A percentile compares a stretch with the other conserved stretches of the same genome.
These are phyloP conservation scores for Leistus spinibarbis DNA, from an alignment of 2,888 invertebrate genomes.

Conservation along the genomic window DNA sequence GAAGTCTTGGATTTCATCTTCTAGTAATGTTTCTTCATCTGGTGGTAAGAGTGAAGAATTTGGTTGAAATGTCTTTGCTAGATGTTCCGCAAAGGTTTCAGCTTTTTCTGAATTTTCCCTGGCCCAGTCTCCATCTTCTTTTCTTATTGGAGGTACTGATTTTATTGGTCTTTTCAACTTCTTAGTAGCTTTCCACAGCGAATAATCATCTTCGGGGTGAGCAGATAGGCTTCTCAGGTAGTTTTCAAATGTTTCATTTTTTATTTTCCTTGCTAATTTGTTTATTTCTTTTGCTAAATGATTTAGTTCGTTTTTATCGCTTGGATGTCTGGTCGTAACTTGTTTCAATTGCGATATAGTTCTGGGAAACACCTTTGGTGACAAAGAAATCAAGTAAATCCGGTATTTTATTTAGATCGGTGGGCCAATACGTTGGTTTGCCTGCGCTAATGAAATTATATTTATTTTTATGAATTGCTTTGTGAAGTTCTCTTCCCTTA, in stretches of 20 bases:
- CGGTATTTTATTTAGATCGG: slow-evolving; percentile 8
- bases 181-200: too few species aligned
- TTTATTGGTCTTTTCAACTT: too few species aligned
- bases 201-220: too few species aligned
- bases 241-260: neutral
- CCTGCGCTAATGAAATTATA: slow-evolving; percentile 20
- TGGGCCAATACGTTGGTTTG: slow-evolving; percentile 45
- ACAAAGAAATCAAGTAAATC: slow-evolving; percentile 37
- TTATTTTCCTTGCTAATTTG: slow-evolving; percentile 1
- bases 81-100: too few species aligned
- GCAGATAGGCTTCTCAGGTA: neutral
- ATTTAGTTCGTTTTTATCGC: slow-evolving; percentile 39
- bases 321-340: slow-evolving; percentile 34
- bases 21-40: too few species aligned
- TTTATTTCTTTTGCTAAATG: slow-evolving; percentile 32
- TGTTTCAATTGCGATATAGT: slow-evolving; percentile 25
- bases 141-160: too few species aligned
- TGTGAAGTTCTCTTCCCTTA: neutral
- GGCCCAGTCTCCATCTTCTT: too few species aligned
- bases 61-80: too few species aligned
- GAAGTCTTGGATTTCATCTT: too few species aligned
- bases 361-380: slow-evolving; percentile 35
- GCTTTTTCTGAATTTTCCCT: too few species aligned
- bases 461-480: neutral
- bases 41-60: too few species aligned